Percentiles rank a stretch among this genome's conserved stretches.
These are phyloP conservation scores for Acrossocheilus wenchowensis DNA, from an alignment of 2,797 vertebrate species.

Conservation along the genomic window DNA sequence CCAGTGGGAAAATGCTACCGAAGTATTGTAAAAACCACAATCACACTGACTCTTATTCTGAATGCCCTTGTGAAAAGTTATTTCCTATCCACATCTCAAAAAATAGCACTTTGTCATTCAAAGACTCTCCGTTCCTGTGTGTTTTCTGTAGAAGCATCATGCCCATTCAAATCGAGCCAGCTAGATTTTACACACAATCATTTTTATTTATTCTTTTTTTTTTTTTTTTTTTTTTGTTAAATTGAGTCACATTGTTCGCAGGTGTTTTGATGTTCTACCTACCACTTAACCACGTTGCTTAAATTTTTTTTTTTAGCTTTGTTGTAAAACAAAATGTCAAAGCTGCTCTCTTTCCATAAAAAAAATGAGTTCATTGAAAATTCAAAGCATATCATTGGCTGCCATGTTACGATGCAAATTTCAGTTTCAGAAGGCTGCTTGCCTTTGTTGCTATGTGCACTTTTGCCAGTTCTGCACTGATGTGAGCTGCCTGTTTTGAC, in stretches of 20 bases:
- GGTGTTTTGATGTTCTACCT: background rate
- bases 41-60: background rate
- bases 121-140: background rate
- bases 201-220: background rate
- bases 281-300: background rate
- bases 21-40: conserved; percentile 11
- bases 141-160: background rate
- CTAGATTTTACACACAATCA: background rate
- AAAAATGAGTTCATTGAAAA: background rate
- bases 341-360: background rate
- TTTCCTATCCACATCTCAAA: background rate
- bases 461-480: background rate
- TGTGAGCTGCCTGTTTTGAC: background rate
- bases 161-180: background rate
- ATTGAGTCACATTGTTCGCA: background rate
- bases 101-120: conserved; percentile 5
- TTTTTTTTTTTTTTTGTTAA: too few relatives aligned
- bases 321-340: background rate
- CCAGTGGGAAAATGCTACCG: background rate
- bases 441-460: background rate
- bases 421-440: background rate
- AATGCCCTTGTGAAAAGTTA: background rate
- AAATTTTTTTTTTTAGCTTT: background rate
- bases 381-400: background rate
- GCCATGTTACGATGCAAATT: background rate